These are phyloP conservation scores for Siderastrea radians DNA, from an alignment of 92 coral and sea anemone species.

Conservation along the genomic window DNA sequence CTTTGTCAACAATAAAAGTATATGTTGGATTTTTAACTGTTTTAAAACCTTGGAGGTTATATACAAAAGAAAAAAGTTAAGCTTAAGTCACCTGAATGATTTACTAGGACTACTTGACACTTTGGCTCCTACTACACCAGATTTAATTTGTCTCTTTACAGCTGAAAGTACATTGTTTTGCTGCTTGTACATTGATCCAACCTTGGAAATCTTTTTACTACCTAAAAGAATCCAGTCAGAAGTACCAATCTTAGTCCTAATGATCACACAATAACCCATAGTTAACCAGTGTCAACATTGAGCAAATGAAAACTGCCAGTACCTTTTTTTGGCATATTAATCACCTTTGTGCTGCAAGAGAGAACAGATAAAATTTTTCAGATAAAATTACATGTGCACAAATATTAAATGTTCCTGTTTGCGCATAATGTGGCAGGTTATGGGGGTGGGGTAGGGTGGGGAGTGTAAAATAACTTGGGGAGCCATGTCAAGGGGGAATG, in stretches of 20 bases:
- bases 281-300: background rate
- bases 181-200: slow-evolving; percentile 34
- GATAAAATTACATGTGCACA: background rate
- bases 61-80: no score
- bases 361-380: background rate
- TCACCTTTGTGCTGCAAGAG: slow-evolving; percentile 83
- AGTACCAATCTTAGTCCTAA: background rate
- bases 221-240: slow-evolving; percentile 36
- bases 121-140: slow-evolving; percentile 41
- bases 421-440: no score
- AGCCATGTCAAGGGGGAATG: no score
- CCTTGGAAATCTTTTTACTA: slow-evolving; percentile 55
- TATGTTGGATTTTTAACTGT: no score
- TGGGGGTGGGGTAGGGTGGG: no score
- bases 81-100: slow-evolving; percentile 75
- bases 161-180: slow-evolving; percentile 63
- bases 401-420: no score
- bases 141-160: slow-evolving; percentile 72
- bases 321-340: slow-evolving; percentile 80
- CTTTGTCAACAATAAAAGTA: no score
- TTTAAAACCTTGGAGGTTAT: no score
- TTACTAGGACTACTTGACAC: slow-evolving; percentile 83
- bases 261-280: background rate
- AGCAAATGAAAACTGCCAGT: background rate
- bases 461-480: no score